These are phyloP conservation scores for Perodicticus potto DNA, from an alignment of 2,797 vertebrate genomes.

Conservation along the genomic window DNA sequence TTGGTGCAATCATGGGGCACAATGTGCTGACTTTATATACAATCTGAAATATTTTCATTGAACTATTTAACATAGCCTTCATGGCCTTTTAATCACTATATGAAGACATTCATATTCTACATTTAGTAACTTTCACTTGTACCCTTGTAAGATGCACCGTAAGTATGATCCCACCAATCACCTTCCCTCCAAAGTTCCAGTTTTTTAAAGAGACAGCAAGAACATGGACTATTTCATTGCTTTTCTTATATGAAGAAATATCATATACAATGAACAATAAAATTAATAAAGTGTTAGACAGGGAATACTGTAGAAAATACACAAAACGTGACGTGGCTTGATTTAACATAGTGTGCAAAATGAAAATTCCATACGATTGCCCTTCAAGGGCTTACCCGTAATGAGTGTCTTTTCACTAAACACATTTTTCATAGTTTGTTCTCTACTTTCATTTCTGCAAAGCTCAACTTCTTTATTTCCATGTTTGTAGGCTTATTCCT, in stretches of 20 bases:
- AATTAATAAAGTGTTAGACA: neutral
- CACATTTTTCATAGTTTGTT: neutral
- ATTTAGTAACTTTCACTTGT: too few relatives aligned
- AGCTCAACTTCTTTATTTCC: neutral
- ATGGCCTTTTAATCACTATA: too few relatives aligned
- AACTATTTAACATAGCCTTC: too few relatives aligned
- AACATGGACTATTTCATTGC: neutral
- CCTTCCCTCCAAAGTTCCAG: neutral
- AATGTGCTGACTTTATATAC: too few relatives aligned
- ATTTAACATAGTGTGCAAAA: neutral
- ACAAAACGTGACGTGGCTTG: neutral
- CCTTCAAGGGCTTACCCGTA: neutral
- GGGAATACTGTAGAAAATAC: neutral
- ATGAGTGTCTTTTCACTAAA: neutral
- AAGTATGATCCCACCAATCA: too few relatives aligned
- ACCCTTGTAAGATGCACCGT: too few relatives aligned
- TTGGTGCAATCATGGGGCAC: too few relatives aligned
- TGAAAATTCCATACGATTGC: neutral
- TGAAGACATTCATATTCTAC: too few relatives aligned
- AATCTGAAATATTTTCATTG: too few relatives aligned
- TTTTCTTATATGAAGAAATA: neutral
- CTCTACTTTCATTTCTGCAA: neutral
- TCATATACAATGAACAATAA: neutral
- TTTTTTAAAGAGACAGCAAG: slow-evolving; percentile 1
- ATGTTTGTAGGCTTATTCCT: neutral